These are phyloP conservation scores for Eulimnadia texana DNA, from an alignment of 1,140 invertebrate genomes.

Conservation along the genomic window DNA sequence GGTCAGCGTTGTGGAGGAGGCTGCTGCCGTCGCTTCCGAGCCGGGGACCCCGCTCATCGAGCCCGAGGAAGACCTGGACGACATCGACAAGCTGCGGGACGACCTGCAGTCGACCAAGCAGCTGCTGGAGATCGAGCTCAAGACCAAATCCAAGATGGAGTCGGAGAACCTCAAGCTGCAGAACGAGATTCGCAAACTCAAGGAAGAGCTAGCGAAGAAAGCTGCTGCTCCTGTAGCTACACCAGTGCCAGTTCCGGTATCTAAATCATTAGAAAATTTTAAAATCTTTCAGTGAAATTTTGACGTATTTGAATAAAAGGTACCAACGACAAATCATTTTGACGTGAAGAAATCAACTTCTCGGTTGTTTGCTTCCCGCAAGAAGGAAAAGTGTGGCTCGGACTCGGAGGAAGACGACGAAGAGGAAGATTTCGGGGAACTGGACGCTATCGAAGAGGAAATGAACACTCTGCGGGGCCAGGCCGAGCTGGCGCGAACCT, in stretches of 20 bases:
- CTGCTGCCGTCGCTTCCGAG: slow-evolving; percentile 30
- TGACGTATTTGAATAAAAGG: slow-evolving; percentile 9
- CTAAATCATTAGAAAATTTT: slow-evolving; percentile 18
- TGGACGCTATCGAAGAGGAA: slow-evolving; percentile 28
- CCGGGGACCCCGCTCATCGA: slow-evolving; percentile 27
- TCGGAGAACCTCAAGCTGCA: slow-evolving; percentile 69
- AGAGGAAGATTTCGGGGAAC: slow-evolving; percentile 38
- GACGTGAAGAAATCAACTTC: not conserved
- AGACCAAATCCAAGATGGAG: slow-evolving; percentile 69
- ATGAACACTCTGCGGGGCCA: slow-evolving; percentile 46
- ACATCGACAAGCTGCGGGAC: slow-evolving; percentile 77
- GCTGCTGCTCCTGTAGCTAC: slow-evolving; percentile 2
- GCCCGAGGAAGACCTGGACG: slow-evolving; percentile 66
- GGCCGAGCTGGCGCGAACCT: slow-evolving; percentile 54
- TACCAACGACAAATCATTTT: slow-evolving; percentile 4
- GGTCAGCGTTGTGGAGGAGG: slow-evolving; percentile 45
- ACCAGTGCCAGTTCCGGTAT: slow-evolving; percentile 13
- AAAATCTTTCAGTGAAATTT: too few species aligned
- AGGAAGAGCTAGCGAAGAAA: slow-evolving; percentile 19
- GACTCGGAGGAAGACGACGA: slow-evolving; percentile 47
- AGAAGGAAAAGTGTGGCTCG: not conserved
- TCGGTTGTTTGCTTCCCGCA: not conserved
- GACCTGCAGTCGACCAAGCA: slow-evolving; percentile 82
- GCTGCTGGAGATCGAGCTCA: slow-evolving; percentile 66
- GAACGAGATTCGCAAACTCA: slow-evolving; percentile 22